Evolutionary conservation across 2,888 invertebrate species (phyloP).

Genomic region (Cephus pygmeus): DNA sequence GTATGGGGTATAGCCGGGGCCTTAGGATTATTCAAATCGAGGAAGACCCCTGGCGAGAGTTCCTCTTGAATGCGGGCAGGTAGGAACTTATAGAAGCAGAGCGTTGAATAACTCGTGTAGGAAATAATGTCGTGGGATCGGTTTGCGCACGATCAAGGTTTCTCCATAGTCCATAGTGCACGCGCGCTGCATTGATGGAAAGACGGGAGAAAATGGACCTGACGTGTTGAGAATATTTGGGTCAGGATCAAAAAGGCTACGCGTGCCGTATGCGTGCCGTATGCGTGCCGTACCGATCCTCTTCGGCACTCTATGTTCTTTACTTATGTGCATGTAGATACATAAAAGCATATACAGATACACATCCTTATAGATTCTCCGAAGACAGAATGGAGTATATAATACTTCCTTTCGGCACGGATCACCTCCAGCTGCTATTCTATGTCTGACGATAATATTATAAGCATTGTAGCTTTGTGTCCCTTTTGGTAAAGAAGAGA

Average conservation of each 20-base stretch:
- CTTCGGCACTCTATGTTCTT: not conserved
- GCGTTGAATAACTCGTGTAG: slow-evolving; percentile 34
- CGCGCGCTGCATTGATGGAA: not conserved
- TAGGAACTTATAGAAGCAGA: not conserved
- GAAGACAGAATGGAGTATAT: not conserved
- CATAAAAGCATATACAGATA: not conserved
- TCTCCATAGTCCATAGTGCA: slow-evolving; percentile 24
- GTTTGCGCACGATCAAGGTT: slow-evolving; percentile 43
- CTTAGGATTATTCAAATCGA: slow-evolving; percentile 50
- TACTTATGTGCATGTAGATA: not conserved
- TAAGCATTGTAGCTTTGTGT: slow-evolving; percentile 35
- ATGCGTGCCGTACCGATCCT: not conserved
- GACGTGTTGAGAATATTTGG: slow-evolving; percentile 31
- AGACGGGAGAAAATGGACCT: slow-evolving; percentile 31
- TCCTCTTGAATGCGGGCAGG: slow-evolving; percentile 18
- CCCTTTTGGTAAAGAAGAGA: slow-evolving; percentile 26
- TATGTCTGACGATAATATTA: slow-evolving; percentile 41
- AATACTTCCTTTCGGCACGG: slow-evolving; percentile 11
- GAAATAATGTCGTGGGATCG: slow-evolving; percentile 53
- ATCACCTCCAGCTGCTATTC: slow-evolving; percentile 27
- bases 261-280: not conserved
- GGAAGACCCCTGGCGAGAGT: slow-evolving; percentile 28
- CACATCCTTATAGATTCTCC: not conserved
- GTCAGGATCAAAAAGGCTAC: slow-evolving; percentile 23
- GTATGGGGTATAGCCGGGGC: not conserved